Conservation (phyloP, 2,797 vertebrate species). For the Sphenodon punctatus region DNA sequence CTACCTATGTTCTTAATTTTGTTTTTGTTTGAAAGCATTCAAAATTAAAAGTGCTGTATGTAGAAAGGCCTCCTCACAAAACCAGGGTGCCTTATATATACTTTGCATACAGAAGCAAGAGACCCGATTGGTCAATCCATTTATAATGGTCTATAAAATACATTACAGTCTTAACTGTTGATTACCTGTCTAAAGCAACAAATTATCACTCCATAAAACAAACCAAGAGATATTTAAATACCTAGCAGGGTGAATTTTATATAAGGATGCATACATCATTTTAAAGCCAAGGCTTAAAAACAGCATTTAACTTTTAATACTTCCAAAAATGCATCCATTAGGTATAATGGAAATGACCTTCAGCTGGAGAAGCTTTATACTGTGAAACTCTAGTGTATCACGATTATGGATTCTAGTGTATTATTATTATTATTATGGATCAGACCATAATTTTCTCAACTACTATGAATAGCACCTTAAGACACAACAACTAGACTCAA, state of each 20-base stretch:
- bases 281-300: not conserved
- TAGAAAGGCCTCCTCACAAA: not conserved
- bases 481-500: not conserved
- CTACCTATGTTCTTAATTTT: too few species aligned
- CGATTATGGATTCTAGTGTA: too few species aligned
- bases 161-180: not conserved
- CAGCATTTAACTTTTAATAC: not conserved
- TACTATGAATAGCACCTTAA: too few species aligned
- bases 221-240: not conserved
- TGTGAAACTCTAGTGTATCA: conserved; percentile 24
- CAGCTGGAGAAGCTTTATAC: conserved; percentile 31
- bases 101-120: not conserved
- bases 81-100: rapidly evolving
- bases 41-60: rapidly evolving
- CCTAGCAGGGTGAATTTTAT: not conserved
- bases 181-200: conserved; percentile 27
- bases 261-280: not conserved
- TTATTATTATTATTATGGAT: too few species aligned
- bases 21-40: too few species aligned
- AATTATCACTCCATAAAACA: not conserved
- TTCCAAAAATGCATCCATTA: not conserved
- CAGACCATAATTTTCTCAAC: too few species aligned
- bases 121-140: not conserved
- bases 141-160: conserved; percentile 29
- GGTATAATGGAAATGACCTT: conserved; percentile 39